phyloP scores from a whole-genome alignment of 2,113 vertebrate genomes.

The Casuarius casuarius region DNA sequence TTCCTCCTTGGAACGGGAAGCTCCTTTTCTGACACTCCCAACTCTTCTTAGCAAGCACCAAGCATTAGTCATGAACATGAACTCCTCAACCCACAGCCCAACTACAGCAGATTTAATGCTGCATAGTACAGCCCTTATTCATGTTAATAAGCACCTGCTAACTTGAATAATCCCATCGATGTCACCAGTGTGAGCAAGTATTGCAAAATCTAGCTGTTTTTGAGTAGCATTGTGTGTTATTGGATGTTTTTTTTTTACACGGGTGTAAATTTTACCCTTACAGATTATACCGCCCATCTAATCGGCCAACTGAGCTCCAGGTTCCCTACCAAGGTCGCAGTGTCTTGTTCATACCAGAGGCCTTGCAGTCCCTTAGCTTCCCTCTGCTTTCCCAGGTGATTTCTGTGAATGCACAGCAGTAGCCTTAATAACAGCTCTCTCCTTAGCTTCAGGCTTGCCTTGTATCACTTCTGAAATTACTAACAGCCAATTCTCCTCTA shows the following conservation, averaged over 20 bases:
- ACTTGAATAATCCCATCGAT: conserved; percentile 42
- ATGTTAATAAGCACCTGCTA: conserved; percentile 11
- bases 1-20: not conserved
- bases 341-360: not conserved
- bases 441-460: not conserved
- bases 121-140: conserved; percentile 37
- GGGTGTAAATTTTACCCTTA: not conserved
- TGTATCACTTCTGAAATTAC: not conserved
- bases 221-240: not conserved
- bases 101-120: conserved; percentile 21
- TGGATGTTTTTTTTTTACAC: accelerated
- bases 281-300: not conserved
- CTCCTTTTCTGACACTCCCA: conserved; percentile 36
- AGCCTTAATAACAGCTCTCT: not conserved
- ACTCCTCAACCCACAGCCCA: conserved; percentile 20
- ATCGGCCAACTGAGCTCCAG: not conserved
- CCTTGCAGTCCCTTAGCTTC: not conserved
- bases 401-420: not conserved
- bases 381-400: not conserved
- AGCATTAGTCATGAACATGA: conserved; percentile 39
- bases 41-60: conserved; percentile 2
- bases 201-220: conserved; percentile 43
- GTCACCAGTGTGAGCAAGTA: conserved; percentile 19
- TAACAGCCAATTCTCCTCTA: not conserved
- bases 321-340: not conserved